Conservation (phyloP, 2,888 invertebrate genomes). For the Dermolepida albohirtum region DNA sequence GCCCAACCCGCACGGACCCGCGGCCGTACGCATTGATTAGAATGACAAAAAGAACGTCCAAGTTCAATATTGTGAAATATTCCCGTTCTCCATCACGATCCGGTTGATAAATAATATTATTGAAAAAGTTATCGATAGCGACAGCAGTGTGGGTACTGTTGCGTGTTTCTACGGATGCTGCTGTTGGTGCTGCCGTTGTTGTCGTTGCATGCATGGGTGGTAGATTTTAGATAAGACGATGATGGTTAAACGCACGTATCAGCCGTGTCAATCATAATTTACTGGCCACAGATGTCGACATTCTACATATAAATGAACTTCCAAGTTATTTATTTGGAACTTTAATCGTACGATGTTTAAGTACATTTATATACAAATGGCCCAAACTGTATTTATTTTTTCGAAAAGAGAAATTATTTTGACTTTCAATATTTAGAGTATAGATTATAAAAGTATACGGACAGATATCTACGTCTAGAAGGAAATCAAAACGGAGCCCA, state of each 20-base stretch:
- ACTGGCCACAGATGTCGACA: slow-evolving; percentile 15
- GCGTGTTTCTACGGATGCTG: slow-evolving; percentile 2
- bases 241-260: slow-evolving; percentile 15
- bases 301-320: not conserved
- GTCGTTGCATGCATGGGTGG: slow-evolving; percentile 1
- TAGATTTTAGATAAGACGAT: slow-evolving; percentile 5
- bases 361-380: too few relatives aligned
- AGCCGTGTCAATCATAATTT: slow-evolving; percentile 18
- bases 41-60: slow-evolving; percentile 28
- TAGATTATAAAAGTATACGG: too few relatives aligned
- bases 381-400: too few relatives aligned
- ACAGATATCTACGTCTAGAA: too few relatives aligned
- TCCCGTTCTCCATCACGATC: slow-evolving; percentile 8
- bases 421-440: too few relatives aligned
- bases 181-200: too few relatives aligned
- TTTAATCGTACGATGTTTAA: too few relatives aligned
- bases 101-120: slow-evolving; percentile 29
- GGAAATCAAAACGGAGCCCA: too few relatives aligned
- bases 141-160: not conserved
- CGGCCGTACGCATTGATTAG: slow-evolving; percentile 22
- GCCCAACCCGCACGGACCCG: slow-evolving; percentile 13
- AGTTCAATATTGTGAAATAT: slow-evolving; percentile 29
- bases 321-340: too few relatives aligned
- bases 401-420: too few relatives aligned
- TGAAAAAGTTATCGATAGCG: slow-evolving; percentile 8